phyloP scores from a whole-genome alignment of 2,888 invertebrate species.

The Geophilus truncorum region DNA sequence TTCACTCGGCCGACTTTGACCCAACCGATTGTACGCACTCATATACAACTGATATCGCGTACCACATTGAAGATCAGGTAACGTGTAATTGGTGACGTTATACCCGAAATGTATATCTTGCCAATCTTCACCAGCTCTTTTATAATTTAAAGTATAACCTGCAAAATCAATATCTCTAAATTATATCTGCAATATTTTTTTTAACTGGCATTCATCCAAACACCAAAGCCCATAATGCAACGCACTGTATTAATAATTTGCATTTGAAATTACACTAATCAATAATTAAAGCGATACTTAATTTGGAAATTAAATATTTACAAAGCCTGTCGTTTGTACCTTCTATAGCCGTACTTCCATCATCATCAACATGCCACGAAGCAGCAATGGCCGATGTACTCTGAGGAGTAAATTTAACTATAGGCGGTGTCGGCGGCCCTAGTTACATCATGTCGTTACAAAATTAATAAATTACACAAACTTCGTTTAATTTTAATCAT shows the following conservation, averaged over 20 bases:
- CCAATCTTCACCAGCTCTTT: constrained; percentile 61
- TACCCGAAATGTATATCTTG: constrained; percentile 60
- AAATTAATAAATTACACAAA: neutral
- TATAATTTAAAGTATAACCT: constrained; percentile 37
- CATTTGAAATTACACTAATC: neutral
- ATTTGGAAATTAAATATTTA: neutral
- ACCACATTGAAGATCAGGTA: constrained; percentile 73
- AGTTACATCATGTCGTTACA: neutral
- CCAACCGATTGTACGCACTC: constrained; percentile 70
- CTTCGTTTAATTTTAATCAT: neutral
- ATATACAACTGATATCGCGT: constrained; percentile 69
- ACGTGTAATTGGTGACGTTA: constrained; percentile 63
- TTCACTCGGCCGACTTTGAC: constrained; percentile 66
- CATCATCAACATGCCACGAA: constrained; percentile 36
- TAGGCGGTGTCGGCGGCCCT: constrained; percentile 35
- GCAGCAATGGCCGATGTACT: constrained; percentile 31
- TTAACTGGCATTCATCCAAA: neutral
- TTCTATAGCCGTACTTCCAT: constrained; percentile 36
- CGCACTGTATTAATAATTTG: neutral
- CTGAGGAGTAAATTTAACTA: constrained; percentile 29
- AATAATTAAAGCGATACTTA: neutral
- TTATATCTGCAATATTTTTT: neutral
- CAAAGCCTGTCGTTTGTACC: constrained; percentile 28
- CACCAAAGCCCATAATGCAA: neutral
- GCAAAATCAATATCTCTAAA: neutral